Percentiles rank a stretch among this genome's conserved stretches.
phyloP scores from a whole-genome alignment of 2,797 vertebrate species.

The Threskiornis aethiopicus region DNA sequence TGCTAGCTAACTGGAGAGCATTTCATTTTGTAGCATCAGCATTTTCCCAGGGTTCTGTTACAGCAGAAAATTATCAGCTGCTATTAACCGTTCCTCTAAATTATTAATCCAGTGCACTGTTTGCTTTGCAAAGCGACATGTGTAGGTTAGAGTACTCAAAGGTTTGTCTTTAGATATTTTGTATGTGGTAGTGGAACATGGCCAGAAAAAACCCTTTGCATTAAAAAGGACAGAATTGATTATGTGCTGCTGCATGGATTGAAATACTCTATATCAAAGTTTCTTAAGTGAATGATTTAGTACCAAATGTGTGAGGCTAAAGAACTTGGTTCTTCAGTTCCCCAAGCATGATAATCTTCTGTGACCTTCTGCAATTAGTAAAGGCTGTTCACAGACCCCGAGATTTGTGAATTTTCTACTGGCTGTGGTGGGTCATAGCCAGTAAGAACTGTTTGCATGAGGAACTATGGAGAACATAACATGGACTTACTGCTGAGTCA shows the following conservation, averaged over 20 bases:
- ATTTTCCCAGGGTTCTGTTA: background rate
- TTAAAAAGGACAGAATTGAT: background rate
- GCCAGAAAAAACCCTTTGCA: background rate
- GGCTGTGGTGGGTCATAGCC: background rate
- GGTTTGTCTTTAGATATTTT: background rate
- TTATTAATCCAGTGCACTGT: background rate
- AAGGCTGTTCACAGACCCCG: background rate
- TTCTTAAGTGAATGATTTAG: background rate
- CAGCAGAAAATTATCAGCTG: background rate
- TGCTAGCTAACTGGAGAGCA: background rate
- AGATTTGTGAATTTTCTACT: background rate
- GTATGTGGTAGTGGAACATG: fast-evolving
- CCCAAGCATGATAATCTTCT: background rate
- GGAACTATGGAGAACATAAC: background rate
- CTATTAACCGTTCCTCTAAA: background rate
- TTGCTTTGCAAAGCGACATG: background rate
- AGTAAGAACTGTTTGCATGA: background rate
- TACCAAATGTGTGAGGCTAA: background rate
- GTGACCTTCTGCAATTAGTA: background rate
- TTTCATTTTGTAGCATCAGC: background rate
- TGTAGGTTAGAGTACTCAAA: background rate
- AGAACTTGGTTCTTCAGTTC: background rate
- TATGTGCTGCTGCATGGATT: background rate
- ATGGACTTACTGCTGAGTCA: background rate
- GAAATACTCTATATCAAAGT: background rate